phyloP scores from a whole-genome alignment of 1,140 invertebrate genomes.

The Dendrolimus punctatus region DNA sequence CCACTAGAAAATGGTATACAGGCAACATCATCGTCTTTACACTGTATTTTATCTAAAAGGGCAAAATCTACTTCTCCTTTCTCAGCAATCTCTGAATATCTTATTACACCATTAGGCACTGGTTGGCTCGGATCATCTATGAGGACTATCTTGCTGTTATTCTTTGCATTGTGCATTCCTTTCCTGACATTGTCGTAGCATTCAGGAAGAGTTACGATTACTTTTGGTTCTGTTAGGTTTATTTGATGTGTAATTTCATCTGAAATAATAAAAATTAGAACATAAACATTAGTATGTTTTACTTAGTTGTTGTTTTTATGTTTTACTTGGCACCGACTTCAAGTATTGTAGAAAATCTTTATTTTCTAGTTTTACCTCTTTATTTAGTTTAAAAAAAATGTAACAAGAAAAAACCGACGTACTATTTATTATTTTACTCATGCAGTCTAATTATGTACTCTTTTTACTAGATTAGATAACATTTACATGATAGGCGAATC shows the following conservation, averaged over 20 bases:
- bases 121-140: slow-evolving; percentile 33
- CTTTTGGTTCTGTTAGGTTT: slow-evolving; percentile 73
- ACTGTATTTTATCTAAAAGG: slow-evolving; percentile 44
- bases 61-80: slow-evolving; percentile 39
- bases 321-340: no score
- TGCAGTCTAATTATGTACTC: no score
- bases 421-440: no score
- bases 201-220: slow-evolving; percentile 75
- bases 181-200: slow-evolving; percentile 52
- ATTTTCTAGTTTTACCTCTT: no score
- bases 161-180: slow-evolving; percentile 42
- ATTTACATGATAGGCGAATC: no score
- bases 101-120: slow-evolving; percentile 57
- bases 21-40: slow-evolving; percentile 65
- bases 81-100: slow-evolving; percentile 68
- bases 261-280: slow-evolving; percentile 47
- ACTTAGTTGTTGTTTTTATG: no score
- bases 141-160: slow-evolving; percentile 60
- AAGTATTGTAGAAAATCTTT: no score
- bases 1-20: slow-evolving; percentile 86
- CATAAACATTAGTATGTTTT: not conserved
- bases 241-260: slow-evolving; percentile 82
- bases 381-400: no score
- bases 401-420: no score
- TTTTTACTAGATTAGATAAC: no score